Evolutionary conservation across 2,113 vertebrate species (phyloP).

Genomic region (Serilophus lunatus): DNA sequence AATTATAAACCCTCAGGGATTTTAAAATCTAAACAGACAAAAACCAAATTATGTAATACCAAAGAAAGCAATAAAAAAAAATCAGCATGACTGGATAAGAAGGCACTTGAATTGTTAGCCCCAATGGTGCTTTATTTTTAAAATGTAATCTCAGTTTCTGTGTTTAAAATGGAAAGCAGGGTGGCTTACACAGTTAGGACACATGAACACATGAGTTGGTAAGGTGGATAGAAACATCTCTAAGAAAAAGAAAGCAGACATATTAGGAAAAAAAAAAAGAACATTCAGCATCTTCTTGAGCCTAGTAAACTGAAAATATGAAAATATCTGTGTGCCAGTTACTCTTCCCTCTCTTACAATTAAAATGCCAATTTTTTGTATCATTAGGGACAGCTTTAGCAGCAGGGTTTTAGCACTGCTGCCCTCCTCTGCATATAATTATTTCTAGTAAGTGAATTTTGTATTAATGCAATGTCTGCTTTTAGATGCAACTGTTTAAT

Average conservation of each 20-base stretch:
- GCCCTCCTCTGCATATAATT: not conserved
- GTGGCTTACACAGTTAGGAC: conserved; percentile 20
- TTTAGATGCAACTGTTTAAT: conserved; percentile 61
- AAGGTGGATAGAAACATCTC: not conserved
- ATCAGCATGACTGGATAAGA: not conserved
- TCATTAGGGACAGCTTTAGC: not conserved
- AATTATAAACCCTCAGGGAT: not conserved
- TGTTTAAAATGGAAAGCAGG: not conserved
- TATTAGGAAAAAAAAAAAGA: not conserved
- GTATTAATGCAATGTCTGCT: conserved; percentile 52
- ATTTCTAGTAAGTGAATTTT: conserved; percentile 7
- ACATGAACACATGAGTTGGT: not conserved
- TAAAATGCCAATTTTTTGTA: not conserved
- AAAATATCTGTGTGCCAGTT: not conserved
- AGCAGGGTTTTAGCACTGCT: not conserved
- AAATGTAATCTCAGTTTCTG: not conserved
- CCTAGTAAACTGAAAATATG: not conserved
- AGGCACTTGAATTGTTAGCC: not conserved
- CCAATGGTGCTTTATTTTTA: not conserved
- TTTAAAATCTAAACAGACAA: conserved; percentile 3
- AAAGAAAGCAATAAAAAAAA: conserved; percentile 12
- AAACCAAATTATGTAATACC: not conserved
- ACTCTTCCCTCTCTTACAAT: not conserved
- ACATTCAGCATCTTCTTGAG: not conserved
- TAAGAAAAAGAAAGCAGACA: not conserved